phyloP scores from a whole-genome alignment of 2,888 invertebrate species.

The Meghimatium bilineatum region DNA sequence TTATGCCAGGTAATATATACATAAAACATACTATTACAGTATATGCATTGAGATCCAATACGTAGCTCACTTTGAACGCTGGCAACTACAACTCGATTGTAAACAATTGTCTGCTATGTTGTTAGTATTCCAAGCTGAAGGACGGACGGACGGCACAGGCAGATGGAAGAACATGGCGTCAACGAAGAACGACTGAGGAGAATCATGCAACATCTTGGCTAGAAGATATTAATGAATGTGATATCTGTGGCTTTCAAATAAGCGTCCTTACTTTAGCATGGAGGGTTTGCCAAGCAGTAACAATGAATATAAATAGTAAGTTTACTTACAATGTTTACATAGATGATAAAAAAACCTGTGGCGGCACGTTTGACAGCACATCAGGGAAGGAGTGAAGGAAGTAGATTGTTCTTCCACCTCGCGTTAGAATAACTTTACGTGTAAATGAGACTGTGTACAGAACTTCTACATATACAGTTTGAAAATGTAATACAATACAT shows the following conservation, averaged over 20 bases:
- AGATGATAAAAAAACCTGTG: not conserved
- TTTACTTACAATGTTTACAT: conserved; percentile 34
- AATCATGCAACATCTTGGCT: not conserved
- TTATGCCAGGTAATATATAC: too few species aligned
- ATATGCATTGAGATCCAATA: not conserved
- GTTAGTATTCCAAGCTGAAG: not conserved
- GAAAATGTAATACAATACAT: not conserved
- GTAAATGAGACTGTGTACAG: not conserved
- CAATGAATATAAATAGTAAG: not conserved
- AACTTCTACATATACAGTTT: not conserved
- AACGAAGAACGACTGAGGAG: conserved; percentile 33
- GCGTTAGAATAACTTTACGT: conserved; percentile 33
- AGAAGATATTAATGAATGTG: not conserved
- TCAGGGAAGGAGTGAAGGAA: conserved; percentile 47
- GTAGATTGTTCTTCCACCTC: conserved; percentile 44
- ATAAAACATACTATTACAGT: not conserved
- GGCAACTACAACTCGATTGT: not conserved
- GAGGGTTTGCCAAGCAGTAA: not conserved
- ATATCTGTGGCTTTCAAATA: not conserved
- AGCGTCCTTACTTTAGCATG: not conserved
- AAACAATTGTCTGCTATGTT: not conserved
- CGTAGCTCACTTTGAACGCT: not conserved
- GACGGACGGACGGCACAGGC: conserved; percentile 42
- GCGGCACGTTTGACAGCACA: conserved; percentile 24
- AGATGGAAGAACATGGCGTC: conserved; percentile 46